Base-by-base conservation (phyloP, 2,797 vertebrate species). In the Pagetopsis macropterus region DNA sequence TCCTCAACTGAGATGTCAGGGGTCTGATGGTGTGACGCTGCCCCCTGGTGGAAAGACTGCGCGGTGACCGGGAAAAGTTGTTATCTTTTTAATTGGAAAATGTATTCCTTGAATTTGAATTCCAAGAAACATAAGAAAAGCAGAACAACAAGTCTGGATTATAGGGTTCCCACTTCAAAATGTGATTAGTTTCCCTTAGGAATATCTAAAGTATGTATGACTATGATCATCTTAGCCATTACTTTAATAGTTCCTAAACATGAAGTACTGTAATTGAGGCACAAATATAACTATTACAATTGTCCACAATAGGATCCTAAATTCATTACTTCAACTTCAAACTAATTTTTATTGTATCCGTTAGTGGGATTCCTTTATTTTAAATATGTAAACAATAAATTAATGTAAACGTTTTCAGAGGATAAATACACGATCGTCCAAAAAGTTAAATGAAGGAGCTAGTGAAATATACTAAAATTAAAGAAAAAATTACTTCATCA, bases 41-140 rank as follows among this genome's bases (percentile, higher is more conserved):
- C 73, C 85, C 71, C 61, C 87, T 86, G 33, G 69, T 78, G 90
- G 89, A 82, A 19, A 70, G 23, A 56, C 14, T n/a, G 67, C 49
- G 61, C 33, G 65, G 1, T 15, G 52, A 33, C 11, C 9, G 9
- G 14, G 5, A 7, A 1, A 37, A 46, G 16, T 1, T n/a, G 62
- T 37, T 27, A 9, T 0, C 3, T 21, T 64, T 14, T 17, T 54
- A 13, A 37, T 0, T 6, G 15, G 3, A 31, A 40, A 58, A n/a
- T 48, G 64, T 76, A 10, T 79, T 82, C 58, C 68, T 21, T 63
- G 51, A 79, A 79, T 60, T 70, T 58, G 4, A 65, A 61, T 72
- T 81, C 65, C 50, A 17, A 71, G 69, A 80, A 76, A 57, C 11
- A 23, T 9, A 52, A 64, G 15, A 43, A 52, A 58, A 17, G 3